Base-by-base conservation (phyloP, 2,888 invertebrate species). In the Lasioglossum lativentre region DNA sequence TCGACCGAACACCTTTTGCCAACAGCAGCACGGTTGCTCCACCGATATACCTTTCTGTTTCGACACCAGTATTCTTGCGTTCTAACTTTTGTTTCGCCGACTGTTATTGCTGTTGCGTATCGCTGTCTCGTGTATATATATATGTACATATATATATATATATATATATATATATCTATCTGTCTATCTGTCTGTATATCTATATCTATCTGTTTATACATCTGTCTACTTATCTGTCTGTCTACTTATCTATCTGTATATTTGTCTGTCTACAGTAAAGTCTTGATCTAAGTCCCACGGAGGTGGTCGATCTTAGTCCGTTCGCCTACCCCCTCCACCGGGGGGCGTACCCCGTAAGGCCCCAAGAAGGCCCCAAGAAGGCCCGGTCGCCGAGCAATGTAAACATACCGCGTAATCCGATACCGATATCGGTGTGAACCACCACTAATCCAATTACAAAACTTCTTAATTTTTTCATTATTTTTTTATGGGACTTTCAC, bases 51-150 rank as follows among this genome's bases (percentile, higher is more conserved):
- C 59, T 59, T 63, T 63, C 30, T 30, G 30, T 63, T 63, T 63
- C 63, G 16, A 63, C 30, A 63, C 63, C 63, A 30, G 27, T 34
- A 34, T 63, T 63, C 63, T 30, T 63, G 30, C 30, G 16, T 63
- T 30, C n/a, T 2, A 30, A 16, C 63, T 30, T 63, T 30, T 63
- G 27, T 59, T 59, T 59, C 59, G 59, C 59, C 59, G 59, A 34
- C 45, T 76, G 73, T 82, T 73, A 23, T 85, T 75, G 63, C 81
- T 85, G 74, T 78, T 78, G 70, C 52, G 72, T 81, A 52, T 71
- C 77, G 52, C 78, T 86, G 78, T 84, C 34, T 42, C 42, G 16
- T 45, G 12, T 83, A 40, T 66, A 47, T 47, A 23, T 23, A 8
- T 52, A 0, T 23, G 23, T 2, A 2, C 8, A 8, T 19, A 2